Evolutionary conservation across 2,888 invertebrate species (phyloP), one percentile per base, ranked within the genome.

Genomic region (Amphipyra tragopoginis): DNA sequence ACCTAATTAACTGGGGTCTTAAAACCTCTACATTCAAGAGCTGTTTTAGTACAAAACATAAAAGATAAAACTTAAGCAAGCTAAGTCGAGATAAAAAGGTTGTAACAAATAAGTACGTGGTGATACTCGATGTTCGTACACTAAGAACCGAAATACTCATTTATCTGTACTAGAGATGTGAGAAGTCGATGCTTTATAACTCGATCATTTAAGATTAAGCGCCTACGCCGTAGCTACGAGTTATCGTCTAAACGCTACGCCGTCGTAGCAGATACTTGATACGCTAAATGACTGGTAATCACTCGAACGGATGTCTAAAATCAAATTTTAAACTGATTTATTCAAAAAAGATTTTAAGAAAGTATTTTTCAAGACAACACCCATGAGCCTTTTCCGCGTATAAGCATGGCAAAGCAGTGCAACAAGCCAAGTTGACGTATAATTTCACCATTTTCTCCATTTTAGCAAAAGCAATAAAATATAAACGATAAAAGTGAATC

Each of bases 121-220:
- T 40, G 54, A 51, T 72, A 66, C 53, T 45, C 57, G 45, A 72
- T 66, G 51, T 66, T 40, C 9, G 21, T 21, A n/a, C 39, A 59
- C 53, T 59, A 59, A 66, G 47, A 69, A 58, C 48, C 39, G 45
- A 66, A 69, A 66, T 52, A 59, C 60, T 66, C 54, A 59, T 72
- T 58, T 59, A 72, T 69, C 38, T 52, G 33, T 38, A 34, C 21
- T 48, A 66, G 43, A 14, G 66, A 8, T 54, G 66, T 10, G 42
- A 34, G 8, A 5, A 15, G 5, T 54, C 39, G 29, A 47, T 40
- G 29, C 5, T 21, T 1, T 29, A 29, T 7, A 29, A 29, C 7
- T 29, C 7, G 29, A 29, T 29, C 0, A 4, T 29, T 29, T 7
- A 7, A 29, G 29, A 7, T 29, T 7, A 7, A 29, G 5, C 3